Evolutionary conservation across 2,888 invertebrate genomes (phyloP).

Genomic region (Aphodius granarius): DNA sequence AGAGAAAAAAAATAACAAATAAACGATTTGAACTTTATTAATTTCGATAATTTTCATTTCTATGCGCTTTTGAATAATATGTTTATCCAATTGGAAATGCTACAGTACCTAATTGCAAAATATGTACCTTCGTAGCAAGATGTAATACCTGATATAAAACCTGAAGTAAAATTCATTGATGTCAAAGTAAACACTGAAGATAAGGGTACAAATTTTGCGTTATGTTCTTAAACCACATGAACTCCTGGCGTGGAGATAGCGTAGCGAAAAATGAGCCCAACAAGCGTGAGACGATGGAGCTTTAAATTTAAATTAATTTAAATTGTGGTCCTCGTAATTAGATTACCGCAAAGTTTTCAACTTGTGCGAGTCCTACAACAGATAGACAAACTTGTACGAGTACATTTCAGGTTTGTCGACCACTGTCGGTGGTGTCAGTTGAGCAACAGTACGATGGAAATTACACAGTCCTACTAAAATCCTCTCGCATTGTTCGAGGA

Average conservation of each 20-base stretch:
- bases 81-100: too few species aligned
- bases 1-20: too few species aligned
- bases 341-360: not conserved
- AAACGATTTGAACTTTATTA: too few species aligned
- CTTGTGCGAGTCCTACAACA: not conserved
- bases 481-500: too few species aligned
- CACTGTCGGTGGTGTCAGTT: not conserved
- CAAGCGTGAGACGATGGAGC: not conserved
- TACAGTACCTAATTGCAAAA: not conserved
- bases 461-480: not conserved
- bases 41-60: too few species aligned
- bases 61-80: too few species aligned
- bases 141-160: constrained; percentile 13
- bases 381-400: not conserved
- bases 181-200: constrained; percentile 22
- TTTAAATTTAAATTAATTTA: not conserved
- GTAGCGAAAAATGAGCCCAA: not conserved
- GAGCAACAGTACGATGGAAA: too few species aligned
- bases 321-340: not conserved
- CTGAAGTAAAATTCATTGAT: constrained; percentile 21
- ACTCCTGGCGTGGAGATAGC: not conserved
- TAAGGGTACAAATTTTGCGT: constrained; percentile 24
- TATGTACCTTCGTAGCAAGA: not conserved
- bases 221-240: not conserved
- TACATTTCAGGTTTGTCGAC: not conserved